Evolutionary conservation across 92 coral and sea anemone species (phyloP).

Genomic region (Metridium senile): DNA sequence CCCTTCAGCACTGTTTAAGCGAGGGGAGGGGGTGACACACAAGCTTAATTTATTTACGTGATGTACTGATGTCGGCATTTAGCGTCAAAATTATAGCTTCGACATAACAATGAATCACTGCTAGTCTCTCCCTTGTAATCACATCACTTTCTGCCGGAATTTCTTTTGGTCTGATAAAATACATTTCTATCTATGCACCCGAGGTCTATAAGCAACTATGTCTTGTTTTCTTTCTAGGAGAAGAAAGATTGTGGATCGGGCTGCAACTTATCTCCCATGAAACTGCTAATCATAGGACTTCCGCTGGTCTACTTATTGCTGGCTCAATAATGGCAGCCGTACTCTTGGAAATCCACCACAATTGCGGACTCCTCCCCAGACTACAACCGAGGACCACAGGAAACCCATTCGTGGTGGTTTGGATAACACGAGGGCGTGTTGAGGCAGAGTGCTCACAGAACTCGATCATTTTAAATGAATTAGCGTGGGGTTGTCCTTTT

Average conservation of each 20-base stretch:
- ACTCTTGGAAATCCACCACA: neutral
- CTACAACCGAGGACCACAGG: conserved; percentile 3
- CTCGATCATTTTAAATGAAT: neutral
- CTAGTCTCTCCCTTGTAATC: no score
- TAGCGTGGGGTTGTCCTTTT: neutral
- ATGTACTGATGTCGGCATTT: no score
- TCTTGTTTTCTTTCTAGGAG: conserved; percentile 2
- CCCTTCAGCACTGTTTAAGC: no score
- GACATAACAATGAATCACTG: no score
- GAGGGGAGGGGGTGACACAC: no score
- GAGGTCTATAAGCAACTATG: no score
- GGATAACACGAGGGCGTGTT: neutral
- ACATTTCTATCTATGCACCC: no score
- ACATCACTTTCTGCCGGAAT: no score
- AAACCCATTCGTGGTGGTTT: neutral
- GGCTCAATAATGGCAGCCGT: conserved; percentile 15
- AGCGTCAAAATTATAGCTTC: no score
- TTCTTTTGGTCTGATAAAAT: no score
- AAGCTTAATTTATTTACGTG: no score
- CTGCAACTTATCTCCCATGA: conserved; percentile 13
- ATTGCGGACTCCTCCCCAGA: neutral
- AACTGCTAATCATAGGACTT: conserved; percentile 14
- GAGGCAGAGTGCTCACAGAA: neutral
- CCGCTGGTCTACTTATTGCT: conserved; percentile 5
- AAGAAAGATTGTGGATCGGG: conserved; percentile 24